A percentile compares a stretch with the other conserved stretches of the same genome.
phyloP scores from a whole-genome alignment of 2,113 vertebrate species.

The Buteo buteo region DNA sequence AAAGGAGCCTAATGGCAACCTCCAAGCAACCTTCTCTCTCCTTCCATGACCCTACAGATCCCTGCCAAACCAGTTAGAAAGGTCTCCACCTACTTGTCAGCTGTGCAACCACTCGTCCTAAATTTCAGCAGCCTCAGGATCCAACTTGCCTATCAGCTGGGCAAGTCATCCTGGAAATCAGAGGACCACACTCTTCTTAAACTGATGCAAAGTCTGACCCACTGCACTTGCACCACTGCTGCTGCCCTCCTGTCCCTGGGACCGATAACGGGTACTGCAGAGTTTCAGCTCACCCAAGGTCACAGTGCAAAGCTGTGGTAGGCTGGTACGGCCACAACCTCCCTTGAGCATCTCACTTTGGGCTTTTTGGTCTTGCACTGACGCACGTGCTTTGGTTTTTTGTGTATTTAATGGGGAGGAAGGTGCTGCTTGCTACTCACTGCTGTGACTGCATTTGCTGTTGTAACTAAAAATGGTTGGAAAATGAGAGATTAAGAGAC shows the following conservation, averaged over 20 bases:
- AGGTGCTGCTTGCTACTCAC: neutral
- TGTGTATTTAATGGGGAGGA: neutral
- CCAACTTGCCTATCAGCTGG: neutral
- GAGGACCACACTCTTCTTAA: too few species aligned
- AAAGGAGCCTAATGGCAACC: neutral
- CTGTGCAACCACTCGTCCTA: neutral
- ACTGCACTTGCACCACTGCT: neutral
- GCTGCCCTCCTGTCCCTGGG: neutral
- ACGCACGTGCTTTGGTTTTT: neutral
- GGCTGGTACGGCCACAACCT: neutral
- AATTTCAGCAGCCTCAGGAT: neutral
- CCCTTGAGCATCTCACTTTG: neutral
- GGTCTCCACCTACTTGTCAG: neutral
- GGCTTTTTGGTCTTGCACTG: neutral
- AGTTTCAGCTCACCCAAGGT: neutral
- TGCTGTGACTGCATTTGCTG: neutral
- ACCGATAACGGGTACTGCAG: fast-evolving
- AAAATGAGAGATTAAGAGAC: neutral
- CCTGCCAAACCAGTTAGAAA: neutral
- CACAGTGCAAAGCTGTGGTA: neutral
- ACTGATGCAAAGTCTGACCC: neutral
- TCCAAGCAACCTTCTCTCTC: neutral
- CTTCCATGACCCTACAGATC: neutral
- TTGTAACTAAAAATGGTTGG: neutral
- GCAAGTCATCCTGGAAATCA: neutral